Evolutionary conservation across 2,113 vertebrate genomes (phyloP).

Genomic region (Acanthisitta chloris): DNA sequence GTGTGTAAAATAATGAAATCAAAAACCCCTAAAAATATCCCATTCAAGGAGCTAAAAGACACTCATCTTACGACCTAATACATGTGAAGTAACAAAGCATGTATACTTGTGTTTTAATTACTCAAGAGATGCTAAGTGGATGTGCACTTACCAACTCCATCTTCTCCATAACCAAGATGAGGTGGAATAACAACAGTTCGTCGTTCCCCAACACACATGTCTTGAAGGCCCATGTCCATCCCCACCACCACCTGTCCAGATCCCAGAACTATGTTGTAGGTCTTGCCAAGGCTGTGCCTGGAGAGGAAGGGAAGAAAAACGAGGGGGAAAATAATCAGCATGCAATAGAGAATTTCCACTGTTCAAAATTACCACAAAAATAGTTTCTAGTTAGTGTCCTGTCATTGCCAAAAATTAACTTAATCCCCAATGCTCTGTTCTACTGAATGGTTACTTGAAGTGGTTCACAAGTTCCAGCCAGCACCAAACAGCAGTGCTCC

Average conservation of each 20-base stretch:
- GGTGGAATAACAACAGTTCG: constrained; percentile 88
- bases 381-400: background rate
- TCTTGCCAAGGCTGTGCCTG: constrained; percentile 91
- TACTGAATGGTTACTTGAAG: background rate
- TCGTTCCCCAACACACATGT: constrained; percentile 95
- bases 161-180: constrained; percentile 93
- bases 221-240: constrained; percentile 91
- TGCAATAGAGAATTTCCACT: background rate
- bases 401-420: background rate
- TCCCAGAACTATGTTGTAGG: constrained; percentile 93
- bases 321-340: background rate
- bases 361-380: background rate
- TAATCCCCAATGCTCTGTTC: background rate
- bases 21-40: background rate
- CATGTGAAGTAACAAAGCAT: background rate
- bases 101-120: background rate
- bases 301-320: background rate
- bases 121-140: background rate
- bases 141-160: constrained; percentile 88
- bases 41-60: background rate
- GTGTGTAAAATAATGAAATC: background rate
- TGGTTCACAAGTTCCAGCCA: background rate
- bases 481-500: background rate
- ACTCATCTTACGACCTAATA: background rate
- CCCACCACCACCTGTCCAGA: constrained; percentile 91